These are phyloP conservation scores for Orthosia cruda DNA, from an alignment of 2,888 invertebrate genomes.

Conservation along the genomic window DNA sequence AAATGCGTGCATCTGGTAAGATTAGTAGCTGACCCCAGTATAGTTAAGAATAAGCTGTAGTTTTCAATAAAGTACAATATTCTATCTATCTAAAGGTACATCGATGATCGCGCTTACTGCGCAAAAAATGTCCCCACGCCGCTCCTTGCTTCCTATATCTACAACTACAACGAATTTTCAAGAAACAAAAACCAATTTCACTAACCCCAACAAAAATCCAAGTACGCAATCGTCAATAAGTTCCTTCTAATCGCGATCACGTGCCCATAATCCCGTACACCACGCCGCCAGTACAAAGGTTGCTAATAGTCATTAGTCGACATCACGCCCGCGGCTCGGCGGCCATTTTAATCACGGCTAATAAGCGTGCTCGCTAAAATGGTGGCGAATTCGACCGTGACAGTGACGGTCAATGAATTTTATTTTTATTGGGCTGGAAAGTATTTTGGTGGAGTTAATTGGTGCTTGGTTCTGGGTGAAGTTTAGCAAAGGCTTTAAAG, in stretches of 20 bases:
- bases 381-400: conserved; percentile 52
- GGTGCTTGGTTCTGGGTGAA: conserved; percentile 36
- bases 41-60: no score
- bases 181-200: not conserved
- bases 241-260: conserved; percentile 67
- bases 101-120: no score
- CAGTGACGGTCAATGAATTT: conserved; percentile 52
- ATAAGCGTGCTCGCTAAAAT: conserved; percentile 67
- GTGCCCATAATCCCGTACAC: conserved; percentile 65
- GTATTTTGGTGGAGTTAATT: conserved; percentile 45
- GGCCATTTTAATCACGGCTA: conserved; percentile 80
- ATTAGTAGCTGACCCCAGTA: no score
- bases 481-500: conserved; percentile 17
- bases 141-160: no score
- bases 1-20: no score
- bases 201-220: conserved; percentile 12
- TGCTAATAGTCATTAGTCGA: conserved; percentile 80
- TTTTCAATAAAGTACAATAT: no score
- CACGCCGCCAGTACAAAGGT: conserved; percentile 67
- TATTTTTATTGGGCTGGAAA: conserved; percentile 44
- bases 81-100: no score
- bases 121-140: no score
- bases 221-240: conserved; percentile 51
- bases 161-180: not conserved
- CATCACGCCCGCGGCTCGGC: conserved; percentile 76